Conservation (phyloP, 2,113 vertebrate species). For the Triplophysa rosa region DNA sequence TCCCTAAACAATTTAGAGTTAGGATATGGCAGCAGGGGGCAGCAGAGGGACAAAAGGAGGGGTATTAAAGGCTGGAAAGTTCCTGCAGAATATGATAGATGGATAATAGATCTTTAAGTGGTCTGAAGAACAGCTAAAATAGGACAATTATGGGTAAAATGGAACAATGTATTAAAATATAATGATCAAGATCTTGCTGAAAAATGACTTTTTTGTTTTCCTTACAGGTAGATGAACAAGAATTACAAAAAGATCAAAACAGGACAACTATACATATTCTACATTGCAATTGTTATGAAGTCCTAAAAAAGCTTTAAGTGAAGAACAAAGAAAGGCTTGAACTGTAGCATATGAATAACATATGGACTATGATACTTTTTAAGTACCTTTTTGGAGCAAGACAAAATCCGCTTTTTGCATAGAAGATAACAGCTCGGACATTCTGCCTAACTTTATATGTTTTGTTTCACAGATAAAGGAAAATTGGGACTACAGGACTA, state of each 20-base stretch:
- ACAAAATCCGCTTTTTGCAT: too few species aligned
- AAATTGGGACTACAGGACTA: background rate
- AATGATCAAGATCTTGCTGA: background rate
- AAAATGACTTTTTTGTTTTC: background rate
- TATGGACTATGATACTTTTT: too few species aligned
- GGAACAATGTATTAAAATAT: background rate
- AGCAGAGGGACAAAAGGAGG: conserved; percentile 41
- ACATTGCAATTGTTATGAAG: too few species aligned
- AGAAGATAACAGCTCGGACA: too few species aligned
- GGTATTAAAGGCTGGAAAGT: background rate
- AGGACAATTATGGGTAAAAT: conserved; percentile 3
- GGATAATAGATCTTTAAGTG: conserved; percentile 26
- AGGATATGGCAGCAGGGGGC: conserved; percentile 46
- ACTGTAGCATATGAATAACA: too few species aligned
- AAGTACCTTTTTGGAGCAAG: too few species aligned
- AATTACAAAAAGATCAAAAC: too few species aligned
- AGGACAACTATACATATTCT: too few species aligned
- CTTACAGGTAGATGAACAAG: too few species aligned
- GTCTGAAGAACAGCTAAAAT: conserved; percentile 8
- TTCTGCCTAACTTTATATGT: background rate
- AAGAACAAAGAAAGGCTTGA: too few species aligned
- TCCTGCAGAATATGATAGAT: conserved; percentile 17
- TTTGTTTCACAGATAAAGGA: background rate
- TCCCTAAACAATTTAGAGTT: conserved; percentile 36
- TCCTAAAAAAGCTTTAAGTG: background rate